These are phyloP conservation scores for Papilio dardanus DNA, from an alignment of 1,140 invertebrate species.

Conservation along the genomic window DNA sequence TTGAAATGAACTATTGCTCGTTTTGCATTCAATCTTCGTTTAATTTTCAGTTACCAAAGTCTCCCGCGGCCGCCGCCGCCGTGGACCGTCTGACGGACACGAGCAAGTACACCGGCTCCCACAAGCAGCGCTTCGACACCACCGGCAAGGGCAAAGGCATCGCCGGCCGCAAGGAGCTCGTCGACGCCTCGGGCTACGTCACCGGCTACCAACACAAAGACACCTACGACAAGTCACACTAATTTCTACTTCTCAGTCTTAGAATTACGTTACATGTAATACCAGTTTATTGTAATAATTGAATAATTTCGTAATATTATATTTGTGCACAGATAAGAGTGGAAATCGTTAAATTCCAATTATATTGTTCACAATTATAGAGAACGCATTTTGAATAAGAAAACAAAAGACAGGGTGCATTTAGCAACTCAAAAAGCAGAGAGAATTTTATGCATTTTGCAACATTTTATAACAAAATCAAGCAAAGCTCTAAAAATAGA, in stretches of 20 bases:
- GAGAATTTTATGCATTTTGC: neutral
- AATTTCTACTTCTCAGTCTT: constrained; percentile 45
- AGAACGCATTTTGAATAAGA: neutral
- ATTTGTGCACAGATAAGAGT: neutral
- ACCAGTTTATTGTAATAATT: neutral
- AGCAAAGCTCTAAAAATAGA: neutral
- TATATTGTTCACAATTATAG: neutral
- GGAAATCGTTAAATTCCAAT: neutral
- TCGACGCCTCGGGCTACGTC: constrained; percentile 92
- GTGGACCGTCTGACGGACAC: constrained; percentile 95
- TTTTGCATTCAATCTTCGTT: neutral
- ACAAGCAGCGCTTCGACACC: constrained; percentile 94
- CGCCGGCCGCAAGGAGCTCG: constrained; percentile 90
- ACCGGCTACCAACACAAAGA: constrained; percentile 95
- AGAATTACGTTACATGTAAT: neutral
- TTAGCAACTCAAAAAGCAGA: neutral
- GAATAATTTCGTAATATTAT: neutral
- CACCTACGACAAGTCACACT: constrained; percentile 85
- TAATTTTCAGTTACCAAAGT: constrained; percentile 83
- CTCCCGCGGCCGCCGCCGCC: constrained; percentile 85
- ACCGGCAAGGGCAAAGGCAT: constrained; percentile 94
- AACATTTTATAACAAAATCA: neutral
- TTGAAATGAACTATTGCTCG: neutral
- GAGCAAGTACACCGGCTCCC: constrained; percentile 95
- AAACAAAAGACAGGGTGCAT: neutral